Conservation (phyloP, 1,140 invertebrate genomes). For the Oedothorax gibbosus region DNA sequence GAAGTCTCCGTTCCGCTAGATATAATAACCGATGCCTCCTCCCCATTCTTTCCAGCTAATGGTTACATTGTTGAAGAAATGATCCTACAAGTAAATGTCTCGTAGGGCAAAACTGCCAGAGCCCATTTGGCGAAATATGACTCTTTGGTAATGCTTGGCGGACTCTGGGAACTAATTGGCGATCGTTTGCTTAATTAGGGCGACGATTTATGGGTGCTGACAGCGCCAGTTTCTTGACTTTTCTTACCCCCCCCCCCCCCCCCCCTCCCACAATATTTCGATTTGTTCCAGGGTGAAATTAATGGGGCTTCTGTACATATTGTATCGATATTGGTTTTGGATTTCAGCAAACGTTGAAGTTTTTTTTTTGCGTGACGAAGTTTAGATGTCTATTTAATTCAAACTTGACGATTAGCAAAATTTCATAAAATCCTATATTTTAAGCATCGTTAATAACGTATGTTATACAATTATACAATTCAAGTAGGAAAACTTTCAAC, state of each 20-base stretch:
- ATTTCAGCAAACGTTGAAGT: too few relatives aligned
- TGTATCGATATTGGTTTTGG: too few relatives aligned
- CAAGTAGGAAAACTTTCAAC: too few relatives aligned
- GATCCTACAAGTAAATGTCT: not conserved
- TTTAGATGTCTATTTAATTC: too few relatives aligned
- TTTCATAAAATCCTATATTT: too few relatives aligned
- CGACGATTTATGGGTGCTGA: conserved; percentile 51
- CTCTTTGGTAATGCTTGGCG: conserved; percentile 7
- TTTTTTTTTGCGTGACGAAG: too few relatives aligned
- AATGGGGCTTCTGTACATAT: not conserved
- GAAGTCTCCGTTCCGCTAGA: too few relatives aligned
- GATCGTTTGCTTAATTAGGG: conserved; percentile 47
- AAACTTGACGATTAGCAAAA: too few relatives aligned
- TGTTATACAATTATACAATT: too few relatives aligned
- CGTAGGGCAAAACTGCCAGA: not conserved
- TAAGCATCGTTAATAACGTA: too few relatives aligned
- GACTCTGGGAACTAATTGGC: conserved; percentile 44
- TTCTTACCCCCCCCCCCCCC: not conserved
- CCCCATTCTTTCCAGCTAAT: not conserved
- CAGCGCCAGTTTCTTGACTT: conserved; percentile 47
- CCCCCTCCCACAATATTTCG: not conserved
- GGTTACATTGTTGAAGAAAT: not conserved
- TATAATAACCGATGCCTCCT: too few relatives aligned
- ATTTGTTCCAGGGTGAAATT: not conserved
- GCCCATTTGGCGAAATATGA: conserved; percentile 28